Evolutionary conservation across 2,888 invertebrate genomes (phyloP).

Genomic region (Erynnis tages): DNA sequence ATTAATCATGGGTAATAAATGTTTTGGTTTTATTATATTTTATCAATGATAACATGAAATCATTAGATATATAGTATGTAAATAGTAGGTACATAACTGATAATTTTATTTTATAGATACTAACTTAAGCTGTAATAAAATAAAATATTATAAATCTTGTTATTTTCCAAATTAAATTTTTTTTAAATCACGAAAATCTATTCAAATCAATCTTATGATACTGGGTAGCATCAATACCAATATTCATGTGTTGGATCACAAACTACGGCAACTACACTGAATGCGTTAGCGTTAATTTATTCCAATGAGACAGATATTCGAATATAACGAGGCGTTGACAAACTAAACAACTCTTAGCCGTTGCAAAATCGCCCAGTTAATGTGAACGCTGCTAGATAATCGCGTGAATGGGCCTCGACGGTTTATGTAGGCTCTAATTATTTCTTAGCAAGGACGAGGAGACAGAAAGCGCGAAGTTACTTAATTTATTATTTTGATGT

Average conservation of each 20-base stretch:
- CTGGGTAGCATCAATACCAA: background rate
- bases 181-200: too few species aligned
- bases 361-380: constrained; percentile 19
- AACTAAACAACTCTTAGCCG: constrained; percentile 22
- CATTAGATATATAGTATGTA: too few species aligned
- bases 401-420: constrained; percentile 10
- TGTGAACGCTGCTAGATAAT: constrained; percentile 18
- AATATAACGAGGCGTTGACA: constrained; percentile 27
- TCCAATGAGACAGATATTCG: constrained; percentile 43
- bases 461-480: background rate
- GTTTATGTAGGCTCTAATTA: constrained; percentile 10
- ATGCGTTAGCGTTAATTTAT: constrained; percentile 53
- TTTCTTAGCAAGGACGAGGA: background rate
- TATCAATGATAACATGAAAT: too few species aligned
- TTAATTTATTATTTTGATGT: too few species aligned
- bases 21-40: too few species aligned
- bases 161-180: too few species aligned
- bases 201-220: too few species aligned
- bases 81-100: too few species aligned
- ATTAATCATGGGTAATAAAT: too few species aligned
- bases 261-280: constrained; percentile 51
- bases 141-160: too few species aligned
- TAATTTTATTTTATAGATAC: too few species aligned
- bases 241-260: constrained; percentile 10
- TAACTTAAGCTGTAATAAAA: too few species aligned